A percentile compares a stretch with the other conserved stretches of the same genome.
These are phyloP conservation scores for Aphaenogaster ashmeadi DNA, from an alignment of 1,140 invertebrate species.

Conservation along the genomic window DNA sequence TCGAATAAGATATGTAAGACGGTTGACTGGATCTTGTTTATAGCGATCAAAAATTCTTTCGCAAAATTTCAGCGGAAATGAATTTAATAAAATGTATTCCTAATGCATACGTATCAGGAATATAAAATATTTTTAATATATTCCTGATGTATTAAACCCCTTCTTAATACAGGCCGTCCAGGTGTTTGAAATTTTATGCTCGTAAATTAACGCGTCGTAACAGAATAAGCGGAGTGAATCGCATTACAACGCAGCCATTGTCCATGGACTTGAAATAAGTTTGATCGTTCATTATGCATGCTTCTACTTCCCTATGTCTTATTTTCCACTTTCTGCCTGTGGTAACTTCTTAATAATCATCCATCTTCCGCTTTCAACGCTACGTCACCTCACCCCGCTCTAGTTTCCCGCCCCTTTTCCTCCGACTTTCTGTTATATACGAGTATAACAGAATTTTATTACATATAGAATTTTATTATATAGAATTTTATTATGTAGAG, in stretches of 20 bases:
- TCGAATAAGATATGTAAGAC: background rate
- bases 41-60: background rate
- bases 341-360: constrained; percentile 65
- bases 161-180: background rate
- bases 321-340: constrained; percentile 55
- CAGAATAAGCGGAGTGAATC: constrained; percentile 44
- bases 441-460: constrained; percentile 41
- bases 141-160: background rate
- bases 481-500: constrained; percentile 17
- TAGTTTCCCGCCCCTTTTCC: background rate
- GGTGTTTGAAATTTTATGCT: background rate
- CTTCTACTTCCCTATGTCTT: constrained; percentile 53
- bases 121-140: constrained; percentile 15
- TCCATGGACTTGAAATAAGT: constrained; percentile 60
- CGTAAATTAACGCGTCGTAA: constrained; percentile 27
- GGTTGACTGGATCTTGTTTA: background rate
- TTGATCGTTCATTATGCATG: constrained; percentile 60
- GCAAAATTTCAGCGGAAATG: background rate
- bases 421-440: constrained; percentile 30
- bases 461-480: constrained; percentile 16
- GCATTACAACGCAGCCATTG: constrained; percentile 47
- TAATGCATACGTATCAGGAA: background rate
- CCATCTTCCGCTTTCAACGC: constrained; percentile 59
- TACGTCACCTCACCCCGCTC: constrained; percentile 27
- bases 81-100: constrained; percentile 15